Base-by-base conservation (phyloP, 2,888 invertebrate species). In the Plutella xylostella region DNA sequence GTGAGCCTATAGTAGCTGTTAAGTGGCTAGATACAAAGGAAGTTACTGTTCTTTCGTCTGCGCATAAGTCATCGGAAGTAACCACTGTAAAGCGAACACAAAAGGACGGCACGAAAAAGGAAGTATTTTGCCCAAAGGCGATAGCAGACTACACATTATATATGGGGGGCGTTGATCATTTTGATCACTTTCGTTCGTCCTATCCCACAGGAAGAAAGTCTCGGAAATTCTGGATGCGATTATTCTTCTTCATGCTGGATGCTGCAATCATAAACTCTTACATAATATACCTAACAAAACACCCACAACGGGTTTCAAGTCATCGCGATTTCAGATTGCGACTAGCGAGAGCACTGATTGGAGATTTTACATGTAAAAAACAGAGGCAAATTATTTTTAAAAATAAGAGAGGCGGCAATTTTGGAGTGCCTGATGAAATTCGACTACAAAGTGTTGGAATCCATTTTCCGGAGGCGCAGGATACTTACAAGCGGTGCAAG, bases 91-190 rank as follows among this genome's bases (percentile, higher is more conserved):
- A 61, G 47, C 56, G 61, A 47, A 63, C 60, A 18, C 60, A 63
- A 55, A 61, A 58, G 44, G 58, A 64, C 51, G 64, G 62, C 18
- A 49, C 58, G 31, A 62, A 49, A 55, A 37, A 19, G 45, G 53
- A 59, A 9, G 53, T 61, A 48, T 51, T 60, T 15, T 60, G 59
- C 48, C 62, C 62, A 15, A 52, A 46, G 47, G 58, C 64, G 19
- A 63, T 63, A 45, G 60, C 55, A 39, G 39, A 46, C 6, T 64
- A 64, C 41, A 64, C 61, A 6, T 49, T 56, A 4, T 56, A 42
- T 34, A 64, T 62, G 60, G 60, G 60, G n/a, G 58, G 60, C 12
- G 63, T 65, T 4, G 62, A 66, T 56, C 51, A 47, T 19, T 61
- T 62, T 43, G 60, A 63, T 40, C 62, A 65, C 52, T 63, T 52